Base-by-base conservation (phyloP, 1,140 invertebrate genomes). In the Tetramorium alpestre region DNA sequence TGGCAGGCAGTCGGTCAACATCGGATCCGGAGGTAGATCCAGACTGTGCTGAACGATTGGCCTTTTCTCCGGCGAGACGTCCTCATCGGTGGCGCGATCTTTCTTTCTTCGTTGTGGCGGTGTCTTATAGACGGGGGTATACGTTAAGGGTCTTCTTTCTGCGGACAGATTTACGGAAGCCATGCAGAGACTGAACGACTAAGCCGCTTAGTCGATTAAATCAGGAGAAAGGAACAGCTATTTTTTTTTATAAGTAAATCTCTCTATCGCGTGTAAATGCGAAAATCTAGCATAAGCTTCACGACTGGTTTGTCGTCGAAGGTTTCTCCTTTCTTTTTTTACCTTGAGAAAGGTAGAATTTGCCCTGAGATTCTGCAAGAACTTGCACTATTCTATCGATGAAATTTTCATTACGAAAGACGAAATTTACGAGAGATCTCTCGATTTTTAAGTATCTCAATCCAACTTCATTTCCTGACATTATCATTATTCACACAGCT, bases 111-210 rank as follows among this genome's bases (percentile, higher is more conserved):
- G 93, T 73, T 96, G 95, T n/a, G 96, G 96, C 22, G 96, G 96
- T 47, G 96, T 96, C 92, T 96, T 96, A 91, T 96, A 96, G 77
- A 96, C 95, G 85, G 96, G 95, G 54, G 96, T 96, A 90, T 96
- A 96, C 44, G 96, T 96, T 93, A 96, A 88, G 77, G 95, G 94
- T 94, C 96, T 94, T 93, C 96, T 93, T 89, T 96, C 96, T 96
- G 92, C 62, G 92, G 93, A 92, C 86, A 93, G 77, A 92, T 92
- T 91, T 88, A 51, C 91, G 22, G 90, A 93, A 93, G 89, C 92
- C 91, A 80, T 91, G 75, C 65, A 90, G 69, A 80, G 76, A 75
- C 41, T 67, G 72, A 80, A 69, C 60, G 62, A 22, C 64, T 91
- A 88, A 92, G 86, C 73, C 84, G 87, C 92, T 92, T 92, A 92